Base-by-base conservation (phyloP, 1,140 invertebrate species). In the Dermatophagoides farinae region DNA sequence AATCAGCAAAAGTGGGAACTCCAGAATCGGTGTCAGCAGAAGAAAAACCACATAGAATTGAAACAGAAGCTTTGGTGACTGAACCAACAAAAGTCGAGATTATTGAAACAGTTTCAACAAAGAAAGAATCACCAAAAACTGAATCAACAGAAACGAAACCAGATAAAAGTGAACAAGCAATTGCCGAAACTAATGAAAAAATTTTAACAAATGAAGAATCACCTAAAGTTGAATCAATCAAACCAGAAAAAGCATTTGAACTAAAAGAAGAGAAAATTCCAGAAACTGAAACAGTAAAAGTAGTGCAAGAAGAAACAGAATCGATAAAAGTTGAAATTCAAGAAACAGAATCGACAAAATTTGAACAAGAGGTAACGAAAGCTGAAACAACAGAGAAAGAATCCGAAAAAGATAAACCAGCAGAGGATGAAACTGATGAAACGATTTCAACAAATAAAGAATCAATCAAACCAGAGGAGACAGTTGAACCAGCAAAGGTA, bases 61-160 rank as follows among this genome's bases (percentile, higher is more conserved):
- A 38, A 60, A 31, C 1, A n/a, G n/a, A 51, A 12, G 43, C 57
- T 5, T 2, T 18, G 1, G 11, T 2, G 11, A 50, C 20, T 4
- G 47, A 50, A 20, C 20, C 47, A 20, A 14, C 6, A 12, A 50
- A 50, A 50, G 12, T 2, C 82, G 50, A 50, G 4, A 49, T 18
- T 67, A 83, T 81, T 0, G 84, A 85, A 70, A 83, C 86, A 71
- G 76, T 78, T 63, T 77, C 65, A 60, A 64, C 62, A 52, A 50
- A 52, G 46, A 62, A 51, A 14, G 47, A 54, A 39, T 50, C 8
- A 50, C 1, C 57, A 37, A 44, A 58, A 50, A 38, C 12, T 10
- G 40, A 40, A 39, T 58, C 43, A 37, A 31, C 53, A n/a, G 44
- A 46, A 38, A 46, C 43, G n/a, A 18, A 50, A 20, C 5, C 16